phyloP scores from a whole-genome alignment of 2,888 invertebrate genomes.

The Ophonus ardosiacus region DNA sequence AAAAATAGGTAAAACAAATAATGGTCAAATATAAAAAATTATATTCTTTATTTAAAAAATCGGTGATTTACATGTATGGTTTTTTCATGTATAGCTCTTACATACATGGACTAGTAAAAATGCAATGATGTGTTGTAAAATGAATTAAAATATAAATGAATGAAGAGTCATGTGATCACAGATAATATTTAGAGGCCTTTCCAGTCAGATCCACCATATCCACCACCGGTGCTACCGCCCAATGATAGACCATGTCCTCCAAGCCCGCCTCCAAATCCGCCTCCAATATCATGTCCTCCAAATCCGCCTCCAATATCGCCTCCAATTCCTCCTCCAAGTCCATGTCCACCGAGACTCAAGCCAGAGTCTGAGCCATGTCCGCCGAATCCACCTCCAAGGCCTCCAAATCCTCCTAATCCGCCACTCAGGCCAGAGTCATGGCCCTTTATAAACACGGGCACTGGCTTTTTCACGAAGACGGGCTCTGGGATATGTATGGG shows the following conservation, averaged over 20 bases:
- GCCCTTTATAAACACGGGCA: slow-evolving; percentile 73
- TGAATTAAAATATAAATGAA: slow-evolving; percentile 32
- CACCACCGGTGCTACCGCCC: slow-evolving; percentile 49
- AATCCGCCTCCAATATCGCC: slow-evolving; percentile 52
- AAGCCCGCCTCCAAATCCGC: slow-evolving; percentile 7
- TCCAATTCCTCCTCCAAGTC: slow-evolving; percentile 47
- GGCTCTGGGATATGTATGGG: slow-evolving; percentile 77
- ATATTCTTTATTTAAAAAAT: slow-evolving; percentile 36
- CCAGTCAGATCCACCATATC: slow-evolving; percentile 41
- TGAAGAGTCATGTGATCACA: slow-evolving; percentile 53
- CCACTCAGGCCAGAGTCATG: slow-evolving; percentile 67
- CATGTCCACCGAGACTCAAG: slow-evolving; percentile 64
- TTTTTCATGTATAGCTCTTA: background rate
- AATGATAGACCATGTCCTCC: slow-evolving; percentile 28
- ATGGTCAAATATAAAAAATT: background rate
- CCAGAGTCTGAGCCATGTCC: background rate
- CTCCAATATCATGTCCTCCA: slow-evolving; percentile 51
- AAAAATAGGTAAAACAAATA: background rate
- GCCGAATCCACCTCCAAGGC: slow-evolving; percentile 63
- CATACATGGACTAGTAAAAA: slow-evolving; percentile 45
- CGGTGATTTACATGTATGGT: slow-evolving; percentile 32
- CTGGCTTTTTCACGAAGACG: slow-evolving; percentile 78
- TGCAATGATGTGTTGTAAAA: slow-evolving; percentile 34
- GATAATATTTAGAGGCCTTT: slow-evolving; percentile 50
- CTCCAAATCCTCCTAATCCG: slow-evolving; percentile 65